Percentiles rank a stretch among this genome's conserved stretches.
These are phyloP conservation scores for Erythrolamprus reginae DNA, from an alignment of 2,113 vertebrate species.

Conservation along the genomic window DNA sequence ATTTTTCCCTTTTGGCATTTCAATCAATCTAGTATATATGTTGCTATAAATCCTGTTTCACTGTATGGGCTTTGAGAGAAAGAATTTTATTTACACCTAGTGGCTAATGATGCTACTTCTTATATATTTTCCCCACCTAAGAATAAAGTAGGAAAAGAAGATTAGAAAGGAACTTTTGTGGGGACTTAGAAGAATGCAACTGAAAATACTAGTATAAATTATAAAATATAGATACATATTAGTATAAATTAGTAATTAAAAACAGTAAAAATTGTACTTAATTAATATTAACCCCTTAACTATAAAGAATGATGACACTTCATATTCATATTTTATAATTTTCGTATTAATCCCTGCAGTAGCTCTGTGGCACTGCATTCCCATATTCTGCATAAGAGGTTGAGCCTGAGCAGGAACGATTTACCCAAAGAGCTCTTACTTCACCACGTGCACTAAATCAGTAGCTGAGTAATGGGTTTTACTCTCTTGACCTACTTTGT, in stretches of 20 bases:
- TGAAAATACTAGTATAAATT: neutral
- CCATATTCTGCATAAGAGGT: neutral
- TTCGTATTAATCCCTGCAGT: neutral
- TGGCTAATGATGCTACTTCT: neutral
- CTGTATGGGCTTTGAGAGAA: neutral
- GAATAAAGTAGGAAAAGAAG: neutral
- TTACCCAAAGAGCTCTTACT: neutral
- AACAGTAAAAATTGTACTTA: neutral
- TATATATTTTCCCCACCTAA: neutral
- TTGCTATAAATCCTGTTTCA: neutral
- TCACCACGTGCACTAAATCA: neutral
- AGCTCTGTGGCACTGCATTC: neutral
- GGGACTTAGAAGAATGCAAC: neutral
- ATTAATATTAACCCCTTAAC: rapidly evolving
- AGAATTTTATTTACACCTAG: conserved; percentile 22
- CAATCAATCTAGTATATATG: conserved; percentile 6
- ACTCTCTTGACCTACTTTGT: neutral
- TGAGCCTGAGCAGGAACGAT: neutral
- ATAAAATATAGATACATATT: conserved; percentile 1
- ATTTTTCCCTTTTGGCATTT: neutral
- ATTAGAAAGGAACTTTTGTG: neutral
- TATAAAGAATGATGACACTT: neutral
- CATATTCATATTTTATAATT: neutral
- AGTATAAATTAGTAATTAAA: neutral
- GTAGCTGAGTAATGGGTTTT: neutral